Base-by-base conservation (phyloP, 2,888 invertebrate genomes). In the Malthinus seriepunctatus region DNA sequence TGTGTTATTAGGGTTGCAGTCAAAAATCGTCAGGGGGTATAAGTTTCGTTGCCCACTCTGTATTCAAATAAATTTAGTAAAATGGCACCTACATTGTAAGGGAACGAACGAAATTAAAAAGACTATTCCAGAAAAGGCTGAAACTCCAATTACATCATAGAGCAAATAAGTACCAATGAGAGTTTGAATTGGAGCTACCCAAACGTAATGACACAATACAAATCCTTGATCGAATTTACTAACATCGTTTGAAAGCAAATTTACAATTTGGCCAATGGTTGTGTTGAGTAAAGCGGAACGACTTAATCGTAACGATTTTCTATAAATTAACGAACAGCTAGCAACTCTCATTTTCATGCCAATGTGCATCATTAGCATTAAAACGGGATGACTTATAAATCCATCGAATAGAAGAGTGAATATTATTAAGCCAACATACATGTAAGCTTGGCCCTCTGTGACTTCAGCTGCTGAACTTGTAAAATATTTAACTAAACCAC, bases 261-360 rank as follows among this genome's bases (percentile, higher is more conserved):
- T 81, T 8, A 81, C 75, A 56, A 77, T 67, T 63, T 79, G 79
- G 33, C 81, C 81, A 2, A 78, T 76, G 1, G 88, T 86, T 0
- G 87, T 86, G 71, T 84, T 78, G 3, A 82, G 82, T 55, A 88
- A 69, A 1, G 88, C 83, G n/a, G 79, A 78, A 68, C 82, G 82
- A 61, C 74, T 77, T 60, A 79, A 65, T 55, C 71, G 69, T 52
- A 79, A 62, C 1, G 74, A 71, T 69, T 95, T 95, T 73, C 93
- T 84, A 73, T 93, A 94, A 59, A 95, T 86, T 31, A 95, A 81
- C 0, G 91, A 88, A 71, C 93, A 91, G 72, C 90, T 89, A 0
- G 92, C 90, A 0, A 95, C 86, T 9, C 94, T 81, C 76, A 93
- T 84, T 77, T 91, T 88, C 92, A 93, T 91, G 50, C 94, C 92